Evolutionary conservation across 2,113 vertebrate species (phyloP).

Genomic region (Acrocephalus arundinaceus): DNA sequence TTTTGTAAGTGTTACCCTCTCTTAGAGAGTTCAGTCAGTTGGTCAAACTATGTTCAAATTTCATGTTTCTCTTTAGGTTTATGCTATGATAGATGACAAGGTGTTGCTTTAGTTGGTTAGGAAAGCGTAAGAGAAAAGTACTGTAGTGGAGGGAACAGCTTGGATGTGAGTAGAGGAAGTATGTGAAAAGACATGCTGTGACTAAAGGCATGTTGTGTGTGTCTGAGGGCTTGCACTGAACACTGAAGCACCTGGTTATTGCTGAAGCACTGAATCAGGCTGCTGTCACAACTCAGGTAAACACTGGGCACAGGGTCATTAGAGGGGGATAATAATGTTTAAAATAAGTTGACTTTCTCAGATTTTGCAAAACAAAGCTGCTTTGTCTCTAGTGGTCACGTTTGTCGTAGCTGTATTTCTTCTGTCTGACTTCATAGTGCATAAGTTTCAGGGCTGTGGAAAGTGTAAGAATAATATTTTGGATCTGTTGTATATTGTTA

Average conservation of each 20-base stretch:
- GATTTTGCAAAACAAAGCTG: background rate
- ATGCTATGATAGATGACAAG: background rate
- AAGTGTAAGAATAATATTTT: background rate
- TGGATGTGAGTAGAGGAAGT: background rate
- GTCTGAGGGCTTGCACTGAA: background rate
- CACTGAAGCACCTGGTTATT: background rate
- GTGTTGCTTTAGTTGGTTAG: background rate
- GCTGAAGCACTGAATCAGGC: background rate
- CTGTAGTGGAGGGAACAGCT: background rate
- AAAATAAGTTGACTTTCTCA: background rate
- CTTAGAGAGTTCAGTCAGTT: background rate
- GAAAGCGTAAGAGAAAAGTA: background rate
- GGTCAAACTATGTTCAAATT: background rate
- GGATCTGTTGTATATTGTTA: background rate
- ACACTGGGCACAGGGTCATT: background rate
- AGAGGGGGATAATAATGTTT: background rate
- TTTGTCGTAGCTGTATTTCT: background rate
- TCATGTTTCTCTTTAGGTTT: slow-evolving; percentile 45
- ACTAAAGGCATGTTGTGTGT: background rate
- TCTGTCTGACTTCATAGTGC: background rate
- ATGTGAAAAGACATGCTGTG: background rate
- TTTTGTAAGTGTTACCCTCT: background rate
- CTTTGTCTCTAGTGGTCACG: background rate
- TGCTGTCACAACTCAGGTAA: background rate
- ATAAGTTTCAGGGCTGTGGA: background rate